A percentile compares a stretch with the other conserved stretches of the same genome.
These are phyloP conservation scores for Notodonta dromedarius DNA, from an alignment of 2,888 invertebrate genomes.

Conservation along the genomic window DNA sequence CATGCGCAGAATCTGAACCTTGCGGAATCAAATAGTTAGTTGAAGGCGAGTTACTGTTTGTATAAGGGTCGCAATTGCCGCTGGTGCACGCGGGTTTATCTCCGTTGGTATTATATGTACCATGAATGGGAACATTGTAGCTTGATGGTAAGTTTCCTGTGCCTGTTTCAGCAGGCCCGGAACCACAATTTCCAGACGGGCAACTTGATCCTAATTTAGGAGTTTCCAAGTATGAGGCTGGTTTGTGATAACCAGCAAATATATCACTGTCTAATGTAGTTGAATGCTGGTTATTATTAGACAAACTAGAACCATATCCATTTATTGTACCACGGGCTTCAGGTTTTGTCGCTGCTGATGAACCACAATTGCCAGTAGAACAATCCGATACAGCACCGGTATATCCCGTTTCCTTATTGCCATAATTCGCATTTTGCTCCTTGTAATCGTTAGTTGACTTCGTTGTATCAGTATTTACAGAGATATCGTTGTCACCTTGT, in stretches of 20 bases:
- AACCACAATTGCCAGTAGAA: slow-evolving; percentile 28
- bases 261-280: slow-evolving; percentile 20
- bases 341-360: slow-evolving; percentile 14
- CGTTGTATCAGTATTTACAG: slow-evolving; percentile 20
- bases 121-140: slow-evolving; percentile 36
- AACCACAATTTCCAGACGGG: slow-evolving; percentile 40
- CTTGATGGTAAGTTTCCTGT: slow-evolving; percentile 23
- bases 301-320: slow-evolving; percentile 31
- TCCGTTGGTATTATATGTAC: slow-evolving; percentile 13
- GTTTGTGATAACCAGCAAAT: slow-evolving; percentile 39
- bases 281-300: slow-evolving; percentile 29
- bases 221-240: slow-evolving; percentile 54
- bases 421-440: slow-evolving; percentile 10
- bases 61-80: slow-evolving; percentile 26
- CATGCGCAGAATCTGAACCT: neutral
- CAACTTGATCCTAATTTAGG: slow-evolving; percentile 54
- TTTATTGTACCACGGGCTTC: slow-evolving; percentile 28
- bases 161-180: slow-evolving; percentile 13
- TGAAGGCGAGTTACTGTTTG: slow-evolving; percentile 9
- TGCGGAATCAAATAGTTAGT: slow-evolving; percentile 19
- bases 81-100: slow-evolving; percentile 24
- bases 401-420: slow-evolving; percentile 12
- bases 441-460: slow-evolving; percentile 18
- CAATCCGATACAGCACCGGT: slow-evolving; percentile 20
- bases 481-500: slow-evolving; percentile 27